Conservation (phyloP, 2,888 invertebrate species). For the Hydraecia micacea region DNA sequence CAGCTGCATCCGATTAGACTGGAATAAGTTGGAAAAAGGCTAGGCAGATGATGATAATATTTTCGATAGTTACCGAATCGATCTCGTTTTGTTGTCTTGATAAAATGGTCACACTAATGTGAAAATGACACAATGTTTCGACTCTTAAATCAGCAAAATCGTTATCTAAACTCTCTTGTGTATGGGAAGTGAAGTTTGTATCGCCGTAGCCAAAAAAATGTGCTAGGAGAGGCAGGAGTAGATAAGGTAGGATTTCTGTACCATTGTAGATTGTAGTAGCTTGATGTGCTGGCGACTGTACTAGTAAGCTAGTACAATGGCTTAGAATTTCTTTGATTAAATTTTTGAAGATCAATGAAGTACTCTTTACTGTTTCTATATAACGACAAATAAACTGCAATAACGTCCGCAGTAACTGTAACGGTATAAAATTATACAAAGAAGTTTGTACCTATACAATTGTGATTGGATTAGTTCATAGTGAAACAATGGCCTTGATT, state of each 20-base stretch:
- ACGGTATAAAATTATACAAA: not conserved
- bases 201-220: too few relatives aligned
- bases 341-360: not conserved
- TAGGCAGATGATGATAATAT: too few relatives aligned
- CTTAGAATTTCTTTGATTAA: not conserved
- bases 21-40: too few relatives aligned
- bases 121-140: not conserved
- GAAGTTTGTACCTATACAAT: not conserved
- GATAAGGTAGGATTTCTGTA: too few relatives aligned
- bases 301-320: too few relatives aligned
- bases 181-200: not conserved
- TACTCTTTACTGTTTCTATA: not conserved
- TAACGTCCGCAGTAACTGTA: not conserved
- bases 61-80: not conserved
- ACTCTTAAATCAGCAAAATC: not conserved
- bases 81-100: not conserved
- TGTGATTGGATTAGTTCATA: not conserved
- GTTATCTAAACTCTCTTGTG: not conserved
- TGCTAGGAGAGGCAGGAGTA: too few relatives aligned
- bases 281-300: too few relatives aligned
- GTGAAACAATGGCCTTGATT: not conserved
- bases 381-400: not conserved
- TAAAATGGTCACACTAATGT: not conserved
- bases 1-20: too few relatives aligned
- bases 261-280: too few relatives aligned